Base-by-base conservation (phyloP, 1,140 invertebrate genomes). In the Sesamia nonagrioides region DNA sequence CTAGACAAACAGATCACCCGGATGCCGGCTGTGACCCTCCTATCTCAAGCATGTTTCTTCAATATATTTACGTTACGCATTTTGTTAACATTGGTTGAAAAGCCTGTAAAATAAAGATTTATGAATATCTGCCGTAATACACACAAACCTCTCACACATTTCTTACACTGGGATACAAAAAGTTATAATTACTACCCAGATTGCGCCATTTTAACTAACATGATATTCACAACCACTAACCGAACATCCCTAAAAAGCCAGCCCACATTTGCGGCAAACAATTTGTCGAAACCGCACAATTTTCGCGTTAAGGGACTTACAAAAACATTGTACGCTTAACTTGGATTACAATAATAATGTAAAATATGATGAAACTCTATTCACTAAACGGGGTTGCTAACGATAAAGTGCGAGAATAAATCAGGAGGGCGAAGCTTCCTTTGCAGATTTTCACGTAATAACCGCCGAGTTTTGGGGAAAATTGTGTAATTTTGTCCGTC, bases 371-470 rank as follows among this genome's bases (percentile, higher is more conserved):
- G 9, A 50, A 52, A 69, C 21, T 69, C 60, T 6, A n/a, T 15
- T 27, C 48, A 68, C 68, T 33, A 13, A 84, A 85, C 63, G 48
- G 77, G 80, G 77, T 74, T 83, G 82, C 84, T 75, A 79, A 84
- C 82, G 82, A 84, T 85, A 83, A 86, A 87, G 81, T 86, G 77
- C 79, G 69, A 27, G 56, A 79, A 87, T 88, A 88, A 87, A 87
- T 88, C 87, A 85, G 54, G 5, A 21, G 27, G 77, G 79, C 80
- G 84, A 58, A 66, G 37, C 82, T 84, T 83, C 78, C 75, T 27
- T 77, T 80, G 80, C 81, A 87, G 80, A 84, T 88, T 88, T 87
- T 85, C 82, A 84, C 85, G 81, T 86, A 85, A 88, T 88, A 87
- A 85, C 48, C 35, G 54, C 13, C 27, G 13, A 35, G 48, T 71